phyloP scores from a whole-genome alignment of 2,888 invertebrate species.

The Brachypterus glaber region DNA sequence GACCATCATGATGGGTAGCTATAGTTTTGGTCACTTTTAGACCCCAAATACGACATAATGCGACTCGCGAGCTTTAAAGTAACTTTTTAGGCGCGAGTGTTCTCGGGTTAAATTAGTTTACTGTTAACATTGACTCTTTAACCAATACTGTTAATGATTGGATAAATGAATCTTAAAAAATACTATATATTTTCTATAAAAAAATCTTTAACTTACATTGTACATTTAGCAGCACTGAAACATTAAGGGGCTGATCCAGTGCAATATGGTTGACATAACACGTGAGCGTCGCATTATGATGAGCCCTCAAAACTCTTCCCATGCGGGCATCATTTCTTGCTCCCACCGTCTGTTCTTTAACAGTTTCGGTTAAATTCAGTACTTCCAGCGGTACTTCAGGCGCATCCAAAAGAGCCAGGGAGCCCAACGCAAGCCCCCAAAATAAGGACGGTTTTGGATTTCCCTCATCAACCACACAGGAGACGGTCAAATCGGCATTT shows the following conservation, averaged over 20 bases:
- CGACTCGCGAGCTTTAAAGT: too few relatives aligned
- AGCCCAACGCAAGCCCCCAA: slow-evolving; percentile 57
- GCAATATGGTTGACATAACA: slow-evolving; percentile 69
- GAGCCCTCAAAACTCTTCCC: slow-evolving; percentile 67
- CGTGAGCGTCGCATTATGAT: slow-evolving; percentile 78
- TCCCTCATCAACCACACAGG: slow-evolving; percentile 79
- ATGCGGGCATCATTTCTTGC: slow-evolving; percentile 57
- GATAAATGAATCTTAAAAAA: too few relatives aligned
- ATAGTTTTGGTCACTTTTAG: too few relatives aligned
- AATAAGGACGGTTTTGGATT: slow-evolving; percentile 57
- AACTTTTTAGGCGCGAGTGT: too few relatives aligned
- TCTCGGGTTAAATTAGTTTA: too few relatives aligned
- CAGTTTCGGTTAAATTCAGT: slow-evolving; percentile 41
- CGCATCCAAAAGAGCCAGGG: slow-evolving; percentile 47
- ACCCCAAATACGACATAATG: too few relatives aligned
- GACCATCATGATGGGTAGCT: too few relatives aligned
- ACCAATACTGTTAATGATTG: too few relatives aligned
- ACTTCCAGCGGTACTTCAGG: slow-evolving; percentile 48
- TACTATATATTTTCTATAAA: too few relatives aligned
- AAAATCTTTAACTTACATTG: slow-evolving; percentile 68
- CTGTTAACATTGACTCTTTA: too few relatives aligned
- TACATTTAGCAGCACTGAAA: slow-evolving; percentile 53
- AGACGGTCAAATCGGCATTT: slow-evolving; percentile 70
- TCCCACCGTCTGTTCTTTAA: slow-evolving; percentile 38
- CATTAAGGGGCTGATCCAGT: slow-evolving; percentile 47